Evolutionary conservation across 2,888 invertebrate species (phyloP), one percentile per base, ranked within the genome.

Genomic region (Panorpa germanica): DNA sequence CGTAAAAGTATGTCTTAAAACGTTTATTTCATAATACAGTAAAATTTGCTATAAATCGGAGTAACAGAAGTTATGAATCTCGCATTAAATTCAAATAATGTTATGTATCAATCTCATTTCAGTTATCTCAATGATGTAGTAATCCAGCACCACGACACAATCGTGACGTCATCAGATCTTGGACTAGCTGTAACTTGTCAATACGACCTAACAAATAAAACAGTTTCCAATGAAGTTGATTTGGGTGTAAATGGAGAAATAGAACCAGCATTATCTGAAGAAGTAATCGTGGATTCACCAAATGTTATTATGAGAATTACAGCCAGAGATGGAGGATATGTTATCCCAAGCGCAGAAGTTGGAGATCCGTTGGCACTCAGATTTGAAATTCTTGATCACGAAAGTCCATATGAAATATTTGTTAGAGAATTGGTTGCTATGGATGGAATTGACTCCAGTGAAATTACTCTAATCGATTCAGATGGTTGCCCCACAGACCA

Each of bases 301-400:
- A 90, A 88, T 57, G 88, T 90, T 34, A 78, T 86, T 20, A 90
- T 91, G 90, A 78, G 77, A 53, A 85, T 83, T 47, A 85, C 83
- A 13, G 78, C 81, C 47, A 68, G 83, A 37, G 76, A 70, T 44
- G 82, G 81, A 34, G 75, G 73, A 44, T 81, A 82, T 41, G 76
- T 80, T 38, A 75, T 85, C 57, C 73, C 75, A 18, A 74, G 83
- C 2, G 86, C 86, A 37, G 82, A 86, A 61, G 88, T 90, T 37
- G 90, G 90, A 42, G 90, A 90, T 61, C 83, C 88, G 15, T 58
- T 90, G 56, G 81, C 85, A 19, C 66, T 90, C 32, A 73, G 80
- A 49, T 90, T 90, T 60, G 86, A 88, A 58, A 88, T 90, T 45
- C 65, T 86, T 53, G 88, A 90, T 52, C 77, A 73, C 46, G 80